Conservation (phyloP, 1,140 invertebrate species). For the Calosoma granatense region DNA sequence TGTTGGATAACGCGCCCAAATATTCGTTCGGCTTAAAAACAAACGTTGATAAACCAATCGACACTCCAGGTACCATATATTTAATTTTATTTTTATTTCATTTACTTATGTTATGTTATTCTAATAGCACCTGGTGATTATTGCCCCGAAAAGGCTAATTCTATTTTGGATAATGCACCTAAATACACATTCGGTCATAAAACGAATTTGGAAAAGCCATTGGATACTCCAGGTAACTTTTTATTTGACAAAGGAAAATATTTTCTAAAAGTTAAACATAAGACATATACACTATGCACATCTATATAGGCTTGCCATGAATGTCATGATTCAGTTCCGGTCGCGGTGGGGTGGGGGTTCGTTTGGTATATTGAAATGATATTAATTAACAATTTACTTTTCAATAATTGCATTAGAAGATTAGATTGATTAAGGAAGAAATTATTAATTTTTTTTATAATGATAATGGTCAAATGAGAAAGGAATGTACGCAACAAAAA, state of each 20-base stretch:
- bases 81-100: constrained; percentile 17
- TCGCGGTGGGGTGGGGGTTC: too few relatives aligned
- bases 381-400: too few relatives aligned
- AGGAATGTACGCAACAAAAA: too few relatives aligned
- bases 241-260: too few relatives aligned
- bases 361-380: too few relatives aligned
- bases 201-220: constrained; percentile 46
- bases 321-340: constrained; percentile 40
- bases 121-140: constrained; percentile 65
- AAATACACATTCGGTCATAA: constrained; percentile 59
- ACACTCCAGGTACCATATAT: constrained; percentile 46
- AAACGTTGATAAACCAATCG: constrained; percentile 44
- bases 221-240: constrained; percentile 47
- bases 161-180: constrained; percentile 52
- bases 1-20: constrained; percentile 54
- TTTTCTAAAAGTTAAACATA: too few relatives aligned
- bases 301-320: constrained; percentile 50
- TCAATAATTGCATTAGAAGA: too few relatives aligned
- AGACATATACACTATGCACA: constrained; percentile 63
- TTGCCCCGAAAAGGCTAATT: constrained; percentile 61
- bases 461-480: too few relatives aligned
- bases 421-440: too few relatives aligned
- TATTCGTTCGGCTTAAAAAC: constrained; percentile 58
- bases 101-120: constrained; percentile 15
- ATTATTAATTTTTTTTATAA: too few relatives aligned